These are phyloP conservation scores for Thymallus thymallus DNA, from an alignment of 2,113 vertebrate species.

Conservation along the genomic window DNA sequence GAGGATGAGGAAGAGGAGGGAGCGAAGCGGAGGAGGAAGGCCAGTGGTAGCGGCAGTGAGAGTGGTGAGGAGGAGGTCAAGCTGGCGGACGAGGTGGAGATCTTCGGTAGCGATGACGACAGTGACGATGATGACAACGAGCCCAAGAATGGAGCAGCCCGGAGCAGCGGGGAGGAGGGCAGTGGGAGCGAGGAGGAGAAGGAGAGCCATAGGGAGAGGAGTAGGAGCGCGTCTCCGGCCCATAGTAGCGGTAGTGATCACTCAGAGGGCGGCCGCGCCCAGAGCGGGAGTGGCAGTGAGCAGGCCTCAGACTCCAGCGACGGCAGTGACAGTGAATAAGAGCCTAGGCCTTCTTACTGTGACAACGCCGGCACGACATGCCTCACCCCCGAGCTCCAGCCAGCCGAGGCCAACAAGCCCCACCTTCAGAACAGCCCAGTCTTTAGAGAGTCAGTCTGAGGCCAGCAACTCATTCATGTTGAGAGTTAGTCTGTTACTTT, in stretches of 20 bases:
- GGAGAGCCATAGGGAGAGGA: constrained; percentile 38
- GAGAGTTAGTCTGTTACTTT: neutral
- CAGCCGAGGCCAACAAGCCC: neutral
- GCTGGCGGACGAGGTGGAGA: constrained; percentile 87
- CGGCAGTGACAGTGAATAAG: constrained; percentile 83
- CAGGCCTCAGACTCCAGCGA: constrained; percentile 81
- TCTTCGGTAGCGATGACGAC: constrained; percentile 88
- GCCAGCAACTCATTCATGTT: constrained; percentile 11
- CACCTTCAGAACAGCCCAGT: neutral
- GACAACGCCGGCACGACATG: neutral
- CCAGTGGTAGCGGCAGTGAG: constrained; percentile 78
- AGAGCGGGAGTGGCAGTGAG: constrained; percentile 78
- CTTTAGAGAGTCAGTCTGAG: neutral
- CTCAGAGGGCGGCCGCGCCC: constrained; percentile 73
- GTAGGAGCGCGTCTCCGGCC: constrained; percentile 74
- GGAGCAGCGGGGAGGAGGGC: constrained; percentile 65
- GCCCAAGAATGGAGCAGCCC: constrained; percentile 49
- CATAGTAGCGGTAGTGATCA: constrained; percentile 80
- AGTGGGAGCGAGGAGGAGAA: constrained; percentile 64
- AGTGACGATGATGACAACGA: constrained; percentile 78
- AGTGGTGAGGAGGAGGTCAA: constrained; percentile 77
- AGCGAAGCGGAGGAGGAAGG: constrained; percentile 62
- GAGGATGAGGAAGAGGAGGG: constrained; percentile 56
- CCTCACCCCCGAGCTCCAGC: constrained; percentile 22
- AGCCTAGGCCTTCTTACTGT: neutral